Evolutionary conservation across 2,797 vertebrate species (phyloP).

Genomic region (Sus cebifrons): DNA sequence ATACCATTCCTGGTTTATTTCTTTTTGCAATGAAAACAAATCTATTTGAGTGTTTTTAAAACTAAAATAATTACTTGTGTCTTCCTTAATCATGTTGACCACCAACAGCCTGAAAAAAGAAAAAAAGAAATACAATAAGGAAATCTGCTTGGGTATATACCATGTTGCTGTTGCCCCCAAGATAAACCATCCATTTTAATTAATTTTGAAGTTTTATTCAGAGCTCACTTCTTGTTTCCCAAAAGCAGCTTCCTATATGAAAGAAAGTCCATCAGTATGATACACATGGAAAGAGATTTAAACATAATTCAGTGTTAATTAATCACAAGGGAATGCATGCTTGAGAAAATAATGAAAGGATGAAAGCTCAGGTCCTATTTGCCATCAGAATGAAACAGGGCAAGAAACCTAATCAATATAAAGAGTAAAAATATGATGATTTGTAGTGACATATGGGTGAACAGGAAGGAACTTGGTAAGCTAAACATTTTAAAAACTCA

Average conservation of each 20-base stretch:
- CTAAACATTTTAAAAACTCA: conserved; percentile 48
- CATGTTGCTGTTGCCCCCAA: not conserved
- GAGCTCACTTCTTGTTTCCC: conserved; percentile 43
- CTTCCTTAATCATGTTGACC: conserved; percentile 57
- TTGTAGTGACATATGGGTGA: not conserved
- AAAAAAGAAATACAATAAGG: conserved; percentile 36
- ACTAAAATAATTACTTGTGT: not conserved
- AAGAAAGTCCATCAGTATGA: conserved; percentile 38
- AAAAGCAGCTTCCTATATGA: conserved; percentile 53
- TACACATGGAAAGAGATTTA: conserved; percentile 54
- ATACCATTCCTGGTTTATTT: not conserved
- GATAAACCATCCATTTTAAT: conserved; percentile 67
- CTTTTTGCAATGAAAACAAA: not conserved
- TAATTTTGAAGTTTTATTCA: conserved; percentile 59
- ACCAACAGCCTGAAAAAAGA: conserved; percentile 6
- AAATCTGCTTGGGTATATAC: conserved; percentile 11
- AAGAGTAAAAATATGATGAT: conserved; percentile 33
- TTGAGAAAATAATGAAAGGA: conserved; percentile 50
- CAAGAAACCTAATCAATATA: conserved; percentile 53
- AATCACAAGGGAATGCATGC: conserved; percentile 63
- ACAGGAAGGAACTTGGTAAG: not conserved
- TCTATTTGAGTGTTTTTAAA: conserved; percentile 7
- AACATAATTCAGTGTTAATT: conserved; percentile 75
- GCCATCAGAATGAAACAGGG: conserved; percentile 9
- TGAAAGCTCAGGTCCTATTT: not conserved